phyloP scores from a whole-genome alignment of 1,140 invertebrate species.

The Carcinoscorpius rotundicauda region DNA sequence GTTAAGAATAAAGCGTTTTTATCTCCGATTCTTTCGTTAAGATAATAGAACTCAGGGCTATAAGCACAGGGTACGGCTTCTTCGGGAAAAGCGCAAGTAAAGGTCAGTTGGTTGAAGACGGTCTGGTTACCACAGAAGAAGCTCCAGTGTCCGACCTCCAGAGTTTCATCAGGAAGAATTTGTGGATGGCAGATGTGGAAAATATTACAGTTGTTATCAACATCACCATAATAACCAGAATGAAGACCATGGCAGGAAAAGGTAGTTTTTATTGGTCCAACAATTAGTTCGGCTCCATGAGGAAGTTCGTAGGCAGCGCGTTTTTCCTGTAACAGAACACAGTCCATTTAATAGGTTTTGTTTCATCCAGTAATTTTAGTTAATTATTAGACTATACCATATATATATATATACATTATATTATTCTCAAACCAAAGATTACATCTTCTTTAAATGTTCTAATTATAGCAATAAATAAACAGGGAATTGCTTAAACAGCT shows the following conservation, averaged over 20 bases:
- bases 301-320: slow-evolving; percentile 21
- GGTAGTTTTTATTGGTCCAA: slow-evolving; percentile 21
- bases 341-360: too few species aligned
- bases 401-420: too few species aligned
- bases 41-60: slow-evolving; percentile 28
- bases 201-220: slow-evolving; percentile 32
- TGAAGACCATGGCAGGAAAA: slow-evolving; percentile 25
- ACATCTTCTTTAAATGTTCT: too few species aligned
- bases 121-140: slow-evolving; percentile 77
- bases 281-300: slow-evolving; percentile 23
- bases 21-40: slow-evolving; percentile 20
- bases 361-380: too few species aligned
- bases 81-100: slow-evolving; percentile 28
- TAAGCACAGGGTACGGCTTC: slow-evolving; percentile 29
- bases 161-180: slow-evolving; percentile 42
- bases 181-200: slow-evolving; percentile 36
- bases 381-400: too few species aligned
- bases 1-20: slow-evolving; percentile 20
- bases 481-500: too few species aligned
- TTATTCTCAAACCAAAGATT: too few species aligned
- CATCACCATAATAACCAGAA: slow-evolving; percentile 34
- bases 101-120: slow-evolving; percentile 65
- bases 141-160: slow-evolving; percentile 43
- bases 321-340: slow-evolving; percentile 9
- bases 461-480: too few species aligned